These are phyloP conservation scores for Pagrus major DNA, from an alignment of 2,113 vertebrate genomes.

Conservation along the genomic window DNA sequence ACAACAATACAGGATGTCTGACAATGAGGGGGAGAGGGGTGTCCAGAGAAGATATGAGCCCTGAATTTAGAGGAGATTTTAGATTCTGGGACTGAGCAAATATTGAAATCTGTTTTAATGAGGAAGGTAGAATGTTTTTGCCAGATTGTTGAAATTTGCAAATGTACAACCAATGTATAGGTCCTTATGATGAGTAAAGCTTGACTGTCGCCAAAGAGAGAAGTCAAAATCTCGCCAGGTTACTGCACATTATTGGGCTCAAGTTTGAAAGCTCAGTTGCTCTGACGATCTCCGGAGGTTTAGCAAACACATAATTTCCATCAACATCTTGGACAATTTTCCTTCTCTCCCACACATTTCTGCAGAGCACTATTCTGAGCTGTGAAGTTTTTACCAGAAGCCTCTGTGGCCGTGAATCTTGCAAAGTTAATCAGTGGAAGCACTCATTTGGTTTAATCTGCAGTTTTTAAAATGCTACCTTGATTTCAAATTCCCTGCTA, in stretches of 20 bases:
- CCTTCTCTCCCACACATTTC: not conserved
- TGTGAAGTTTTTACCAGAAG: not conserved
- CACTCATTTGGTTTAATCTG: not conserved
- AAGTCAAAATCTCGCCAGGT: not conserved
- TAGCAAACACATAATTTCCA: not conserved
- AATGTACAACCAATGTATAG: not conserved
- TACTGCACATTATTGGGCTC: not conserved
- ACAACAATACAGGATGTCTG: not conserved
- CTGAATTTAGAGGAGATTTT: not conserved
- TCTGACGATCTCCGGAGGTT: not conserved
- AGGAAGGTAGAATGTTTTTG: too few species aligned
- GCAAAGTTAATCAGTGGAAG: not conserved
- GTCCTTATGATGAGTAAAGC: not conserved
- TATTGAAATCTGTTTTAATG: not conserved
- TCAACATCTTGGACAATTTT: not conserved
- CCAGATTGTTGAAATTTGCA: not conserved
- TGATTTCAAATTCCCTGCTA: not conserved
- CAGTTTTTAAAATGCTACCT: conserved; percentile 5
- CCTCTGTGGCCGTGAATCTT: too few species aligned
- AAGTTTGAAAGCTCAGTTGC: not conserved
- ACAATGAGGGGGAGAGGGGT: not conserved
- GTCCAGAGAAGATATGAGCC: not conserved
- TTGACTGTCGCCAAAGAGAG: not conserved
- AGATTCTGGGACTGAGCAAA: not conserved
- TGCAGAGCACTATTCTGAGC: not conserved